phyloP scores from a whole-genome alignment of 2,888 invertebrate species.

The Sturmia bella region DNA sequence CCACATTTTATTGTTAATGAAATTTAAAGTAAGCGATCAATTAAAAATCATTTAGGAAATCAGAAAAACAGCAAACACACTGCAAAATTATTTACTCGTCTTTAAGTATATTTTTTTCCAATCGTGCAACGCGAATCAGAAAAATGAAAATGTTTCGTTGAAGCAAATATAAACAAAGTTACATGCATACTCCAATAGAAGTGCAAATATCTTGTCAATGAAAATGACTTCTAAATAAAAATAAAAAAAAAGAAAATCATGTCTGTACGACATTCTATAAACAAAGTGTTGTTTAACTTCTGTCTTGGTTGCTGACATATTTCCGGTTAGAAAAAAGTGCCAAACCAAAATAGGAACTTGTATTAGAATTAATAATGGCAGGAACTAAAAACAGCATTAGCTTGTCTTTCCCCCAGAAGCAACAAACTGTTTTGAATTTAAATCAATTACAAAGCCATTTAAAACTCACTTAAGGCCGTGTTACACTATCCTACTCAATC shows the following conservation, averaged over 20 bases:
- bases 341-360: slow-evolving; percentile 33
- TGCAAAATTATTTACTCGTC: too few relatives aligned
- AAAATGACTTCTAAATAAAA: neutral
- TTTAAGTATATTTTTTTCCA: too few relatives aligned
- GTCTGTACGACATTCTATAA: neutral
- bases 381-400: too few relatives aligned
- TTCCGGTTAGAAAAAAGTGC: slow-evolving; percentile 36
- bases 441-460: too few relatives aligned
- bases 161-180: slow-evolving; percentile 5
- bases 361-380: neutral
- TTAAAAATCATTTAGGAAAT: too few relatives aligned
- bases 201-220: neutral
- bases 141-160: slow-evolving; percentile 30
- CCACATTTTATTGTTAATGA: too few relatives aligned
- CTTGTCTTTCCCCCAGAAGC: neutral
- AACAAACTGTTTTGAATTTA: neutral
- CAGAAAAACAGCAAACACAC: too few relatives aligned
- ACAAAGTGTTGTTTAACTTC: too few relatives aligned
- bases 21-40: too few relatives aligned
- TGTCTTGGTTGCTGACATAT: slow-evolving; percentile 30
- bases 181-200: neutral
- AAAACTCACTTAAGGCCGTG: too few relatives aligned
- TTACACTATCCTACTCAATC: too few relatives aligned
- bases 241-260: slow-evolving; percentile 34
- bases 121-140: neutral